phyloP scores from a whole-genome alignment of 2,797 vertebrate genomes.

The Carcharodon carcharias region DNA sequence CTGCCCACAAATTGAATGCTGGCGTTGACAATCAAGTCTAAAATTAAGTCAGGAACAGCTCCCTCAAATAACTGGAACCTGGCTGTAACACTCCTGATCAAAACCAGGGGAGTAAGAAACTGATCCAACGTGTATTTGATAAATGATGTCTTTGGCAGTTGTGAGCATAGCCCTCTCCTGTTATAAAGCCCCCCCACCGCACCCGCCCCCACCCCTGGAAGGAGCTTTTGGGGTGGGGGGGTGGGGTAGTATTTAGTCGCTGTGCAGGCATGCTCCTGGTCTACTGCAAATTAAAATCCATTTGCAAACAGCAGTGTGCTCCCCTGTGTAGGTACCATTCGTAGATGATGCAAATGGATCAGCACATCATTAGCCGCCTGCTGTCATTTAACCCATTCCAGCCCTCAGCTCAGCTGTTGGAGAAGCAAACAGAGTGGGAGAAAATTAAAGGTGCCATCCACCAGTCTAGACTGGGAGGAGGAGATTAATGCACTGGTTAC shows the following conservation, averaged over 20 bases:
- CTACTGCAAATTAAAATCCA: conserved; percentile 27
- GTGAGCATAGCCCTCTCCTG: not conserved
- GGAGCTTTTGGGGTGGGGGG: not conserved
- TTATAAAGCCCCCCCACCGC: not conserved
- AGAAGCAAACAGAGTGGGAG: not conserved
- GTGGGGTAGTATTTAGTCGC: not conserved
- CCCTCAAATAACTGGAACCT: not conserved
- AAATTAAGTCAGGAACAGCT: not conserved
- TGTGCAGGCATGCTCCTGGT: not conserved
- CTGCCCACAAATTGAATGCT: not conserved
- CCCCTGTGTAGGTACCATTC: not conserved
- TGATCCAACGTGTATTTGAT: not conserved
- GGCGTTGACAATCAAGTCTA: not conserved
- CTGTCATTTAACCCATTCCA: not conserved
- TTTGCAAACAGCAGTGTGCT: conserved; percentile 26
- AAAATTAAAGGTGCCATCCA: not conserved
- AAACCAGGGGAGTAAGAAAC: not conserved
- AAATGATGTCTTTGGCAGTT: conserved; percentile 5
- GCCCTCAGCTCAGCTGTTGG: not conserved
- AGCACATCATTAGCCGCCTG: conserved; percentile 16
- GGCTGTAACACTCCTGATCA: not conserved
- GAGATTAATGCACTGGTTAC: not conserved
- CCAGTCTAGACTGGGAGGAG: not conserved
- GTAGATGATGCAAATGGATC: not conserved
- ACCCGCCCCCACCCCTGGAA: no score